A percentile compares a stretch with the other conserved stretches of the same genome.
phyloP scores from a whole-genome alignment of 2,888 invertebrate species.

The Smittia sp. region DNA sequence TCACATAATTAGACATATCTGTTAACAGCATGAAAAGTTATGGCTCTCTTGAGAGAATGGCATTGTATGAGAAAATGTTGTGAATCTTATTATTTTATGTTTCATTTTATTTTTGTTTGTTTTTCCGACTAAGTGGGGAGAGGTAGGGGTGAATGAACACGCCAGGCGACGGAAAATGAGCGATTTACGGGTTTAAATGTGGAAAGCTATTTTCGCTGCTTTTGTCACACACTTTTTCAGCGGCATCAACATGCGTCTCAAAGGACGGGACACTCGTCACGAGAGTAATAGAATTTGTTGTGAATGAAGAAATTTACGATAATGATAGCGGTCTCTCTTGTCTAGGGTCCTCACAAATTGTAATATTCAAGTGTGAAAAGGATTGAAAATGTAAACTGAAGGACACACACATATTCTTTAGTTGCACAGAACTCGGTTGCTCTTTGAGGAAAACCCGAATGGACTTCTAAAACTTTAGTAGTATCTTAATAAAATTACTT shows the following conservation, averaged over 20 bases:
- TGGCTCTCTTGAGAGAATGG: conserved; percentile 22
- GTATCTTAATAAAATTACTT: too few species aligned
- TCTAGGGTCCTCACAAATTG: too few species aligned
- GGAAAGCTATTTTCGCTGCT: conserved; percentile 23
- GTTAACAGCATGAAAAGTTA: conserved; percentile 41
- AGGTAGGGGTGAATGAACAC: not conserved
- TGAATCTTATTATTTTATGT: conserved; percentile 40
- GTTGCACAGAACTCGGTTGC: too few species aligned
- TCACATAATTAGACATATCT: conserved; percentile 41
- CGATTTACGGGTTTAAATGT: conserved; percentile 36
- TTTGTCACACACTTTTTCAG: not conserved
- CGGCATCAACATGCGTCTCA: not conserved
- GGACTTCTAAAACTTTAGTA: too few species aligned
- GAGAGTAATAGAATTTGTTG: too few species aligned
- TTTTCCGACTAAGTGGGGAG: not conserved
- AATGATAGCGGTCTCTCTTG: too few species aligned
- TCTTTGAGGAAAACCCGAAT: too few species aligned
- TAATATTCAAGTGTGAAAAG: too few species aligned
- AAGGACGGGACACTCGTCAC: too few species aligned
- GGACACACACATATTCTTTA: too few species aligned
- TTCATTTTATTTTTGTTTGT: conserved; percentile 35
- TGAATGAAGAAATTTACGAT: too few species aligned
- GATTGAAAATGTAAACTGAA: too few species aligned
- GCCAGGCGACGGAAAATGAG: conserved; percentile 11
- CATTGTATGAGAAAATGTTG: conserved; percentile 34